phyloP scores from a whole-genome alignment of 1,140 invertebrate genomes.

The Teleogryllus occipitalis region DNA sequence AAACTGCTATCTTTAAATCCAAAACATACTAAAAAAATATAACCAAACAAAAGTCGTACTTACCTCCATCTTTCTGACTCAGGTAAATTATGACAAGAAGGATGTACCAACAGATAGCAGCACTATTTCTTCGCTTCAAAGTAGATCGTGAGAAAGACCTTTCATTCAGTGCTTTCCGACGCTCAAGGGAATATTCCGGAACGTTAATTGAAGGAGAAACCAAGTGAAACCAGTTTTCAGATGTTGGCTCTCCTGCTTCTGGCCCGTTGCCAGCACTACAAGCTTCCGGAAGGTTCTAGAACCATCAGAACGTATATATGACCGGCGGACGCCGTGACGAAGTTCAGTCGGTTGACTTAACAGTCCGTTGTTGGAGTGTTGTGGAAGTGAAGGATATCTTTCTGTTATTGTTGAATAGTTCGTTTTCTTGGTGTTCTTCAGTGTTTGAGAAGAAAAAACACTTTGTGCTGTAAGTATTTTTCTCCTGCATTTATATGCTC shows the following conservation, averaged over 20 bases:
- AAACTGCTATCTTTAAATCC: no score
- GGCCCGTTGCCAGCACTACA: conserved; percentile 15
- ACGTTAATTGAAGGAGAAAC: background rate
- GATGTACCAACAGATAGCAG: conserved; percentile 5
- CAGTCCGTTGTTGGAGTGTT: background rate
- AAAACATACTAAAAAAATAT: no score
- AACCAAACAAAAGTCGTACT: conserved; percentile 14
- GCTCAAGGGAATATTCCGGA: background rate
- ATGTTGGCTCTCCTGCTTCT: background rate
- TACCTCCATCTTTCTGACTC: conserved; percentile 19
- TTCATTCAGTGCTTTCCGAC: background rate
- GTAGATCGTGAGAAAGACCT: background rate
- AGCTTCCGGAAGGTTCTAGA: conserved; percentile 20
- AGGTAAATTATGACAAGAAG: background rate
- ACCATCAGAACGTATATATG: conserved; percentile 14
- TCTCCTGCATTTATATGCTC: background rate
- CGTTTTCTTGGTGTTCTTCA: background rate
- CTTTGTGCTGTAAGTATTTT: background rate
- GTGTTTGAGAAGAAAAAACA: background rate
- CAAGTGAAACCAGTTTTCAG: background rate
- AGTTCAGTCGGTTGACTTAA: conserved; percentile 10
- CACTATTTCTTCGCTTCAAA: background rate
- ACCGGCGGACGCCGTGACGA: background rate
- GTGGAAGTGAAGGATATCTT: background rate
- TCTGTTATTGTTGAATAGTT: background rate